These are phyloP conservation scores for Andrena cerasifolii DNA, from an alignment of 1,140 invertebrate species.

Conservation along the genomic window DNA sequence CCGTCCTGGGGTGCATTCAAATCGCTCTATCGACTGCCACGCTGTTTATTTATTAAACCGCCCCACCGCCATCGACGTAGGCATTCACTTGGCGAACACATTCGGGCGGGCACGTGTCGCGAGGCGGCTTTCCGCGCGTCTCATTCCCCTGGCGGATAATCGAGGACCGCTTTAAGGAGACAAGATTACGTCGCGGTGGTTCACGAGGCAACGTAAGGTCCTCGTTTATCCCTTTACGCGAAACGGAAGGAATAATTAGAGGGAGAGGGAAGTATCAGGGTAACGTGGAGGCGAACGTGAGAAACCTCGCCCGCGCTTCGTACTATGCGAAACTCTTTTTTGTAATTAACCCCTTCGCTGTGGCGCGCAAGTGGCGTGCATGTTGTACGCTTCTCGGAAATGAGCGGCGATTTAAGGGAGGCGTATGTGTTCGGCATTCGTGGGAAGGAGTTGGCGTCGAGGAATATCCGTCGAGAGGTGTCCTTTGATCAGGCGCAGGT, in stretches of 20 bases:
- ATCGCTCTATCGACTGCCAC: slow-evolving; percentile 29
- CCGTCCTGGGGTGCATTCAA: slow-evolving; percentile 39
- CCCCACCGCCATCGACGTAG: not conserved
- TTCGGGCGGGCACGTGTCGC: not conserved
- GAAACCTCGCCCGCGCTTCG: too few relatives aligned
- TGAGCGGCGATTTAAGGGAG: too few relatives aligned
- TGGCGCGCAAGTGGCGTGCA: too few relatives aligned
- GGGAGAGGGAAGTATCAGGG: not conserved
- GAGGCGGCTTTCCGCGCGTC: not conserved
- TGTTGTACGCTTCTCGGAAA: too few relatives aligned
- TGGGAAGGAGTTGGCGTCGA: too few relatives aligned
- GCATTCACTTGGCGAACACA: slow-evolving; percentile 8
- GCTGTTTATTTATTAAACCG: slow-evolving; percentile 45
- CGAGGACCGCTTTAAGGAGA: not conserved
- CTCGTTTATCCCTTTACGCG: not conserved
- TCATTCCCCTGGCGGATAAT: not conserved
- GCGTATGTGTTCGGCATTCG: too few relatives aligned
- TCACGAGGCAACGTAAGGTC: not conserved
- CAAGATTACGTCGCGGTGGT: slow-evolving; percentile 3
- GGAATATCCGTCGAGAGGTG: too few relatives aligned
- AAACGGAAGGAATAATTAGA: not conserved
- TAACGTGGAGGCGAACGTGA: too few relatives aligned
- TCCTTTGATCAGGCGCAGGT: too few relatives aligned
- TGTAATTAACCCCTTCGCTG: too few relatives aligned
- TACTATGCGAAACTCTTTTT: too few relatives aligned